Conservation (phyloP, 2,113 vertebrate genomes). For the Paramisgurnus dabryanus region DNA sequence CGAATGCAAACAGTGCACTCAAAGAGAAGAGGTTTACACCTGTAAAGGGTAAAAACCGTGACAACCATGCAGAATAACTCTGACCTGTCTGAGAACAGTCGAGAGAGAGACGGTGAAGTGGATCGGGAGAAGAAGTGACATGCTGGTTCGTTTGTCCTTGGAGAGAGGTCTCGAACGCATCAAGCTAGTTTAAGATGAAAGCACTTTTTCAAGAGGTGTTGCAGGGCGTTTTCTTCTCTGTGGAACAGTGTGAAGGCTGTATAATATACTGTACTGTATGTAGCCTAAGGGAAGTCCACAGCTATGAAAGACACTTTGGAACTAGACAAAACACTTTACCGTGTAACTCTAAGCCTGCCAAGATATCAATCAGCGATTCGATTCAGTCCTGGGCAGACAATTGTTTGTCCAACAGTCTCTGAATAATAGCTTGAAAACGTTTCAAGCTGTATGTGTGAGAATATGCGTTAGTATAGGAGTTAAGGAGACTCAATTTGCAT, state of each 20-base stretch:
- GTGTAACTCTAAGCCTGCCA: not conserved
- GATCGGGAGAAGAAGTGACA: not conserved
- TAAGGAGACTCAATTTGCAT: slow-evolving; percentile 22
- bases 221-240: not conserved
- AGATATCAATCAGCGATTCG: not conserved
- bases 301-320: slow-evolving; percentile 25
- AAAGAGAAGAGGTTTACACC: slow-evolving; percentile 96
- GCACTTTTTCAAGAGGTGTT: slow-evolving; percentile 28
- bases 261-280: not conserved
- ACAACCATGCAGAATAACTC: slow-evolving; percentile 22
- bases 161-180: slow-evolving; percentile 8
- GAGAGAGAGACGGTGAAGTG: slow-evolving; percentile 22
- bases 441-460: slow-evolving; percentile 46
- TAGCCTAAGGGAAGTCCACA: slow-evolving; percentile 17
- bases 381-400: not conserved
- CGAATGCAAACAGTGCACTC: slow-evolving; percentile 97
- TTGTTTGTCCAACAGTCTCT: slow-evolving; percentile 19
- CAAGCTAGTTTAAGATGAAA: slow-evolving; percentile 11
- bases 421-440: slow-evolving; percentile 16
- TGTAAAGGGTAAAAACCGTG: slow-evolving; percentile 84
- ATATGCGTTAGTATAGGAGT: slow-evolving; percentile 53
- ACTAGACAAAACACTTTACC: slow-evolving; percentile 6
- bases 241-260: slow-evolving; percentile 10
- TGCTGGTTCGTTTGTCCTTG: not conserved
- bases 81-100: slow-evolving; percentile 49